Base-by-base conservation (phyloP, 1,140 invertebrate species). In the Antheraea mylitta region DNA sequence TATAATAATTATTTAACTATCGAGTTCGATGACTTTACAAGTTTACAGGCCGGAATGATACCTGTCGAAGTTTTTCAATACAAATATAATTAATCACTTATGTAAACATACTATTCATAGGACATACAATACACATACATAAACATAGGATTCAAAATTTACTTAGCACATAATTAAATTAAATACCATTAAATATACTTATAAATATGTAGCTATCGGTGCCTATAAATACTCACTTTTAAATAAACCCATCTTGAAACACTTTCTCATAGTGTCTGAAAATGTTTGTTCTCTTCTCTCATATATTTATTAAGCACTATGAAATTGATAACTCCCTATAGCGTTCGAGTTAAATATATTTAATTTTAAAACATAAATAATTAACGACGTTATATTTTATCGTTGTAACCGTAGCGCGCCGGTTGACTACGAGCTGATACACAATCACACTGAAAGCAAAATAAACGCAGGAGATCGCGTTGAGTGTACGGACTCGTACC, bases 241-340 rank as follows among this genome's bases (percentile, higher is more conserved):
- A 42, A 90, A 90, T 37, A 90, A 77, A 63, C 86, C 84, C 83
- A 90, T 90, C 79, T 90, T 90, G 74, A 90, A 90, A 73, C 83
- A 90, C 79, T 90, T 90, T 78, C 86, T 80, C 86, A 90, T 89
- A 64, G 81, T 83, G 75, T 83, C 81, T 36, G 86, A 71, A 70
- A 88, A 76, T 78, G 70, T 79, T 78, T 87, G 63, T 82, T 81
- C 77, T 78, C 76, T 73, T 85, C 81, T 60, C 78, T 82, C 82
- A 87, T 86, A 70, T 74, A 74, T 73, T 0, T 53, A 53, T 53
- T 53, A 53, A 67, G 16, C 61, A 76, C 68, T 69, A 60, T 0
- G 65, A 65, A 18, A 9, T n/a, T 18, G 18, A 48, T 19, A 65
- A 19, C 11, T 53, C 11, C 45, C 45, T 53, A 53, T 13, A 13